Conservation (phyloP, 2,888 invertebrate genomes). For the Tillus elongatus region DNA sequence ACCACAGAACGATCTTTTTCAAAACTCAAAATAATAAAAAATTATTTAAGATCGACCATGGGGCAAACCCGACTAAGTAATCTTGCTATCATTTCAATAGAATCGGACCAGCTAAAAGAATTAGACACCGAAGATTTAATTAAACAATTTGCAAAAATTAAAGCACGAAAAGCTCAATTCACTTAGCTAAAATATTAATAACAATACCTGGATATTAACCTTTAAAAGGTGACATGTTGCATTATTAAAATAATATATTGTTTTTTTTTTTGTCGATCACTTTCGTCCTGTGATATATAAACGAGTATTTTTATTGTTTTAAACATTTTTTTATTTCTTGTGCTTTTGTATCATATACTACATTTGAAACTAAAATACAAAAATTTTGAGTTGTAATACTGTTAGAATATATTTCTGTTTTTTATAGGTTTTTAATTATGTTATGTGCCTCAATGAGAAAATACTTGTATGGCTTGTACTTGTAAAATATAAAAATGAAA, state of each 20-base stretch:
- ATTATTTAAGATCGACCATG: conserved; percentile 8
- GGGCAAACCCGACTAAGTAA: conserved; percentile 6
- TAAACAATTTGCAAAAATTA: conserved; percentile 5
- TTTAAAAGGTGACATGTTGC: neutral
- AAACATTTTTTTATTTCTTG: neutral
- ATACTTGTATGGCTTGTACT: no score
- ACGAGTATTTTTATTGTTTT: neutral
- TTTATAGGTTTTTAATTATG: no score
- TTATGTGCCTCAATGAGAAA: no score
- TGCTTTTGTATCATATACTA: neutral
- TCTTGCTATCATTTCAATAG: conserved; percentile 6
- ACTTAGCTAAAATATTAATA: neutral
- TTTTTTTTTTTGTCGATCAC: neutral
- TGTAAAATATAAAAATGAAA: no score
- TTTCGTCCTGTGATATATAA: neutral
- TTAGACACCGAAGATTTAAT: conserved; percentile 9
- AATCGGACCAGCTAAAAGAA: conserved; percentile 6
- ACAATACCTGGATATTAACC: no score
- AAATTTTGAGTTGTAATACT: no score
- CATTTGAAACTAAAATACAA: no score
- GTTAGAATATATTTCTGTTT: no score
- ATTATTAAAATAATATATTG: neutral
- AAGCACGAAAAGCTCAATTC: conserved; percentile 2
- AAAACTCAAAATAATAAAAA: conserved; percentile 7
- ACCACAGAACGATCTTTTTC: conserved; percentile 2